These are phyloP conservation scores for Prunella strophiata DNA, from an alignment of 2,797 vertebrate species.

Conservation along the genomic window DNA sequence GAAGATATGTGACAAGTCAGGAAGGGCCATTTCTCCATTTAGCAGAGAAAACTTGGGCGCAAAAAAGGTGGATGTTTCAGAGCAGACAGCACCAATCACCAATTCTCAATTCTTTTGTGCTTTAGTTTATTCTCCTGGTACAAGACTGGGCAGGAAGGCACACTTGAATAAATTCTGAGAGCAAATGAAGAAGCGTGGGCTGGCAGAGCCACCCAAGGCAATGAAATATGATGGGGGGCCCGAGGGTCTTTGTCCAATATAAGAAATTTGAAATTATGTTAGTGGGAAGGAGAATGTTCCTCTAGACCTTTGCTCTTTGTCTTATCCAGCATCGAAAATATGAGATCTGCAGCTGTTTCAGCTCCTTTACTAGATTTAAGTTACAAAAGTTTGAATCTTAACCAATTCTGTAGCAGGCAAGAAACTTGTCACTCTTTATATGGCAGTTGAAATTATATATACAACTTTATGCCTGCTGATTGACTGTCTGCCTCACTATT, in stretches of 20 bases:
- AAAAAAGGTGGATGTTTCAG: neutral
- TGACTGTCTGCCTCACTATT: neutral
- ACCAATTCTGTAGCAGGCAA: neutral
- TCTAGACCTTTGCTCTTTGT: neutral
- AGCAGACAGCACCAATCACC: neutral
- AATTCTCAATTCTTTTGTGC: neutral
- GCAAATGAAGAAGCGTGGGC: neutral
- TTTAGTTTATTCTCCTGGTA: neutral
- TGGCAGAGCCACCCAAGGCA: neutral
- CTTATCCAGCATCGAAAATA: neutral
- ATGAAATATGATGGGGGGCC: neutral
- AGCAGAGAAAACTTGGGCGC: neutral
- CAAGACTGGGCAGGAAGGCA: neutral
- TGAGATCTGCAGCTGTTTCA: neutral
- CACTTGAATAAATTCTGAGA: neutral
- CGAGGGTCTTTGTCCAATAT: neutral
- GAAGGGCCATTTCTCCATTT: neutral
- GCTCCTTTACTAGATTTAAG: neutral
- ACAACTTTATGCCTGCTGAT: neutral
- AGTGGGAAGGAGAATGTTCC: neutral
- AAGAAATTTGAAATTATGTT: neutral
- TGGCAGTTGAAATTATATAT: neutral
- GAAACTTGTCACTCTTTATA: neutral
- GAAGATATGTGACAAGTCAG: neutral
- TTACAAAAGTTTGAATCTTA: neutral